Percentiles rank a stretch among this genome's conserved stretches.
Evolutionary conservation across 2,113 vertebrate genomes (phyloP).

Genomic region (Mystacornis crossleyi): DNA sequence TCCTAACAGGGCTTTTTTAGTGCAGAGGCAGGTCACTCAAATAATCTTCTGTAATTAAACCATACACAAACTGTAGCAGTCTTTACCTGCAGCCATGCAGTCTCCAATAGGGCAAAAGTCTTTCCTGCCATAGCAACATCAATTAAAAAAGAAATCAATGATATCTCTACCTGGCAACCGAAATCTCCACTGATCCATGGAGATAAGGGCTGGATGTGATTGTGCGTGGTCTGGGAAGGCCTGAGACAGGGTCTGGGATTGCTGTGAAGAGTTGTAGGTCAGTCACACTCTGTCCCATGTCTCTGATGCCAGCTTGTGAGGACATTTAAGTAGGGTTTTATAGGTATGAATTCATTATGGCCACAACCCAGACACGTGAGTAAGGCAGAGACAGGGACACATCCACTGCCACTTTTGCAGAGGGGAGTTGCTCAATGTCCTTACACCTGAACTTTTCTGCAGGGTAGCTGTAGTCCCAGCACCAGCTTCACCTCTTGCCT

Average conservation of each 20-base stretch:
- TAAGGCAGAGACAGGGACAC: background rate
- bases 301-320: background rate
- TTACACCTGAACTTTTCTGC: background rate
- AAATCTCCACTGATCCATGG: background rate
- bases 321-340: background rate
- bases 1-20: background rate
- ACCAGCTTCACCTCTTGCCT: background rate
- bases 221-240: background rate
- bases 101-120: background rate
- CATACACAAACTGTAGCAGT: background rate
- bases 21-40: background rate
- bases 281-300: background rate
- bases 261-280: background rate
- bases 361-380: background rate
- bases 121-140: background rate
- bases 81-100: background rate
- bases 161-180: background rate
- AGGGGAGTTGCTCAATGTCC: background rate
- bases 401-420: background rate
- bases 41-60: background rate
- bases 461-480: background rate
- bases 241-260: background rate
- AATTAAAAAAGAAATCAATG: conserved; percentile 28
- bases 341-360: background rate
- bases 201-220: background rate